Conservation (phyloP, 2,888 invertebrate species). For the Anagyrus pseudococci region DNA sequence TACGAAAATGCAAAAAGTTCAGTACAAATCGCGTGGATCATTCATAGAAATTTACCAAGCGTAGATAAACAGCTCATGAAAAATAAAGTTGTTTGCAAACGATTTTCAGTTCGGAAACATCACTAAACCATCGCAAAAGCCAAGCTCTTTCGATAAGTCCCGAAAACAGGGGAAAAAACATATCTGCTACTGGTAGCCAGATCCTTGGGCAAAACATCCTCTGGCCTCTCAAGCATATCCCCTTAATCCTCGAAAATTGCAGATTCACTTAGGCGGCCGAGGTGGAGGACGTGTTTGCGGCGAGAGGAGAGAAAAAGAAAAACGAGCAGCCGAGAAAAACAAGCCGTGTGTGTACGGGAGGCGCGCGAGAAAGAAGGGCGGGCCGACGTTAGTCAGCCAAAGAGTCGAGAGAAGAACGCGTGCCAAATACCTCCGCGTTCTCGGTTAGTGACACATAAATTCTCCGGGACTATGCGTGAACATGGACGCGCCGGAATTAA, state of each 20-base stretch:
- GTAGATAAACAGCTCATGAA: no score
- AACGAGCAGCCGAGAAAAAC: not conserved
- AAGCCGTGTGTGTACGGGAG: not conserved
- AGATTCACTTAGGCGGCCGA: slow-evolving; percentile 2
- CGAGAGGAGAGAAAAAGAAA: not conserved
- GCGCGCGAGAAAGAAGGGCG: not conserved
- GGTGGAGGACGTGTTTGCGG: not conserved
- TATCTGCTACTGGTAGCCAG: no score
- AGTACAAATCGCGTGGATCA: no score
- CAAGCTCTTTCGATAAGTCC: no score
- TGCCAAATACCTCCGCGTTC: slow-evolving; percentile 27
- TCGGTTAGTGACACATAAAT: slow-evolving; percentile 29
- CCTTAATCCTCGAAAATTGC: no score
- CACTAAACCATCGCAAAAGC: no score
- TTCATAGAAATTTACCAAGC: no score
- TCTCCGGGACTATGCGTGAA: slow-evolving; percentile 10
- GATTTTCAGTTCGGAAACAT: no score
- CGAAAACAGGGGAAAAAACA: no score
- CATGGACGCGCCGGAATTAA: slow-evolving; percentile 30
- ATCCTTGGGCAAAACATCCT: not conserved
- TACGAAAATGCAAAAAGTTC: no score
- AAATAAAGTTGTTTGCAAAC: no score
- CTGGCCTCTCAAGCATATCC: not conserved
- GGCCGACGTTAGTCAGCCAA: slow-evolving; percentile 14
- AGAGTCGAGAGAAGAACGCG: slow-evolving; percentile 20